These are phyloP conservation scores for Bombus picipes DNA, from an alignment of 1,140 invertebrate genomes.

Conservation along the genomic window DNA sequence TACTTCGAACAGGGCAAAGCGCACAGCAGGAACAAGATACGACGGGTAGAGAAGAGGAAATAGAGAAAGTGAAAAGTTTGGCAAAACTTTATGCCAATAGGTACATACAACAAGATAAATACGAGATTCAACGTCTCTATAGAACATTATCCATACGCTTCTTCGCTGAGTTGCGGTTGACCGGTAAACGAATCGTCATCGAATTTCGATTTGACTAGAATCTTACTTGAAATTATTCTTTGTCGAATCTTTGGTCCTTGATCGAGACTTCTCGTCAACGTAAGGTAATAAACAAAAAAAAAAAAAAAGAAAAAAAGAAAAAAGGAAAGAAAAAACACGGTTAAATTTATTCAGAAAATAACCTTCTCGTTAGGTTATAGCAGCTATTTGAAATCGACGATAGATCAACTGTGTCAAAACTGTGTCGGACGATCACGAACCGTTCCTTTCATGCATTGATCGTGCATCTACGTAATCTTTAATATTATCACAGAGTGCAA, in stretches of 20 bases:
- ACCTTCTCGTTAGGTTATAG: neutral
- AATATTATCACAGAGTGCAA: constrained; percentile 45
- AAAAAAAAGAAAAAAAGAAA: too few species aligned
- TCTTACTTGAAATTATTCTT: constrained; percentile 26
- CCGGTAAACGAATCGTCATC: constrained; percentile 39
- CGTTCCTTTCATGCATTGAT: neutral
- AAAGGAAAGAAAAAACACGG: neutral
- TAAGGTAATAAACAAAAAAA: neutral
- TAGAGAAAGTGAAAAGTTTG: constrained; percentile 34
- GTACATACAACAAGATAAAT: constrained; percentile 54
- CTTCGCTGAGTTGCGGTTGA: constrained; percentile 45
- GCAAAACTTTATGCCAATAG: constrained; percentile 19
- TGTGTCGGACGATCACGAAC: neutral
- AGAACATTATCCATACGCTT: constrained; percentile 28
- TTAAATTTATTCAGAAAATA: neutral
- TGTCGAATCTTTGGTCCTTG: constrained; percentile 66
- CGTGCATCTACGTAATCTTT: neutral
- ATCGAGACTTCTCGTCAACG: constrained; percentile 35
- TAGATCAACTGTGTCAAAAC: neutral
- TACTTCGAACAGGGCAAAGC: neutral
- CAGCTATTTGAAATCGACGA: neutral
- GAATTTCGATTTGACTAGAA: constrained; percentile 45
- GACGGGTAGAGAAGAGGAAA: neutral
- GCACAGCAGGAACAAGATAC: neutral
- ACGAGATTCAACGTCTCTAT: constrained; percentile 59